Conservation (phyloP, 2,888 invertebrate species). For the Chrysolina americana region DNA sequence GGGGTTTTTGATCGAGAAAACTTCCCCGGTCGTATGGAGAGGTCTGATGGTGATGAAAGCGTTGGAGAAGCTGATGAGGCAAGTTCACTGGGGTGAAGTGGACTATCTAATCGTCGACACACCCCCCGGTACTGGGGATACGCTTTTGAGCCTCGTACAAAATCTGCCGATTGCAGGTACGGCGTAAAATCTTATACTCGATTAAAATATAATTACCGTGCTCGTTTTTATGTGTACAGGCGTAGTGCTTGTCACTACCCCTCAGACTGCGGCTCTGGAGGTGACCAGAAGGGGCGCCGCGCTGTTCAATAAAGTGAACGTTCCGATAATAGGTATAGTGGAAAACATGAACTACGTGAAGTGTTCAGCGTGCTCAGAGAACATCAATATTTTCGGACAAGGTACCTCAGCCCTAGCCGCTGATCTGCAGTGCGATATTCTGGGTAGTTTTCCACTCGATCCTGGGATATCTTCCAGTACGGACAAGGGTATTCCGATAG, state of each 20-base stretch:
- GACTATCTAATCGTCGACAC: slow-evolving; percentile 94
- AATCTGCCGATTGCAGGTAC: slow-evolving; percentile 87
- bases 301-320: slow-evolving; percentile 88
- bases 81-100: slow-evolving; percentile 90
- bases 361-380: slow-evolving; percentile 84
- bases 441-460: slow-evolving; percentile 83
- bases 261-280: slow-evolving; percentile 89
- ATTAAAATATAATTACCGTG: not conserved
- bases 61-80: slow-evolving; percentile 85
- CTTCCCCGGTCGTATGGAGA: slow-evolving; percentile 92
- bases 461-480: slow-evolving; percentile 78
- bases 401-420: slow-evolving; percentile 82
- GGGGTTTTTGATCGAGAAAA: slow-evolving; percentile 90
- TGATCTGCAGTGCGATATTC: slow-evolving; percentile 77
- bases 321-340: slow-evolving; percentile 89
- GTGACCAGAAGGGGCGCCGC: slow-evolving; percentile 88
- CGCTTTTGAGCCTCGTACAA: slow-evolving; percentile 92
- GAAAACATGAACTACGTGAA: slow-evolving; percentile 90
- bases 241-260: slow-evolving; percentile 92
- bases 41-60: slow-evolving; percentile 98
- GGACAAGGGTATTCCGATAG: slow-evolving; percentile 84
- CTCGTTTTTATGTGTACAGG: slow-evolving; percentile 67
- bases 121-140: slow-evolving; percentile 97
- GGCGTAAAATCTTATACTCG: not conserved
- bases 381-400: slow-evolving; percentile 99